These are phyloP conservation scores for Clanis bilineata DNA, from an alignment of 2,888 invertebrate genomes.

Conservation along the genomic window DNA sequence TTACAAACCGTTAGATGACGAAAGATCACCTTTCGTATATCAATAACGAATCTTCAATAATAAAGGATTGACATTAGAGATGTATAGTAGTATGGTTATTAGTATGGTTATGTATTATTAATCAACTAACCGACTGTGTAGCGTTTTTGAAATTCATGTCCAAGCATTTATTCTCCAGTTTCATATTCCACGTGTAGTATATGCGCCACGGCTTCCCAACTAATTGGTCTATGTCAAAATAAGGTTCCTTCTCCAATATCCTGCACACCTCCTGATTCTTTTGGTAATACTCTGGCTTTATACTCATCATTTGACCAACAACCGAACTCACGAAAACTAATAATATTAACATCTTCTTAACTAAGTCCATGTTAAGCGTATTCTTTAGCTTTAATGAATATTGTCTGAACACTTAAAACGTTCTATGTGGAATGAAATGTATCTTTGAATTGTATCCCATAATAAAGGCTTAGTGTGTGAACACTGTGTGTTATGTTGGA, in stretches of 20 bases:
- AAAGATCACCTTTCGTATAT: no score
- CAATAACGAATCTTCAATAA: no score
- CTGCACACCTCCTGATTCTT: constrained; percentile 39
- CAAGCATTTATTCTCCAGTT: constrained; percentile 48
- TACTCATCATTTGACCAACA: background rate
- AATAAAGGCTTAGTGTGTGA: constrained; percentile 12
- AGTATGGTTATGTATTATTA: no score
- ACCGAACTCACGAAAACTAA: background rate
- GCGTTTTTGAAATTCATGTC: constrained; percentile 56
- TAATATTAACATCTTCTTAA: background rate
- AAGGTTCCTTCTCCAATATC: constrained; percentile 46
- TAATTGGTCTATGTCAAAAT: constrained; percentile 56
- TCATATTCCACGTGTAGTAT: constrained; percentile 62
- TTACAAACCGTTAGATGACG: no score
- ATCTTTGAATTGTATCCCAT: background rate
- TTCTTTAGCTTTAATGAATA: background rate
- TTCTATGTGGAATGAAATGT: background rate
- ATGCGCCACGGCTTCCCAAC: constrained; percentile 58
- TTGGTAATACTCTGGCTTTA: constrained; percentile 19
- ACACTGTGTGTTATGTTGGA: constrained; percentile 10
- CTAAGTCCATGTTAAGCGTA: background rate
- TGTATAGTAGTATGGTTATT: no score
- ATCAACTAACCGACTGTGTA: constrained; percentile 43
- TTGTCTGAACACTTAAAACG: background rate
- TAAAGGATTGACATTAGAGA: no score